Percentiles rank a stretch among this genome's conserved stretches.
These are phyloP conservation scores for Gopherus evgoodei DNA, from an alignment of 2,113 vertebrate genomes.

Conservation along the genomic window DNA sequence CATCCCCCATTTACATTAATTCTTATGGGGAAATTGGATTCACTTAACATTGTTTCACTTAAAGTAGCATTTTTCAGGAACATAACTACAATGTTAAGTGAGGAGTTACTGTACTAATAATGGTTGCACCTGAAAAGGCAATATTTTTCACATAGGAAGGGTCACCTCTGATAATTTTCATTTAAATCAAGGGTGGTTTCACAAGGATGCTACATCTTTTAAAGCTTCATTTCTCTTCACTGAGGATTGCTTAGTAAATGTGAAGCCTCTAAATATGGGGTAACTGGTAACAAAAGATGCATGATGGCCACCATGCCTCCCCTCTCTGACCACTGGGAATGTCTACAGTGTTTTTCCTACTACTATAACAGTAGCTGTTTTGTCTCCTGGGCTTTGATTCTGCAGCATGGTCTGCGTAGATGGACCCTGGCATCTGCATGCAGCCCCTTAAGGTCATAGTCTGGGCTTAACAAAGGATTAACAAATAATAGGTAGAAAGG, in stretches of 20 bases:
- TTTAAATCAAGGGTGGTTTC: background rate
- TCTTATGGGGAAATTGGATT: no score
- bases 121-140: background rate
- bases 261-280: no score
- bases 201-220: background rate
- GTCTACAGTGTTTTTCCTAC: background rate
- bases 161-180: background rate
- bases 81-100: no score
- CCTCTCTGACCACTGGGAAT: background rate
- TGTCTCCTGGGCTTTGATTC: background rate
- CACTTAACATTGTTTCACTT: no score
- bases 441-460: background rate
- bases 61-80: no score
- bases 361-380: background rate
- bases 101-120: background rate
- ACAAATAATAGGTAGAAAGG: background rate
- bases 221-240: background rate
- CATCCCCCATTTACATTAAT: no score
- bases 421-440: rapidly evolving
- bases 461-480: background rate
- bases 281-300: no score
- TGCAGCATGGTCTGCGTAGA: background rate
- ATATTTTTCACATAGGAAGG: background rate
- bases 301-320: no score
- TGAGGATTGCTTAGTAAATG: background rate